Percentiles rank a stretch among this genome's conserved stretches.
These are phyloP conservation scores for Benitochromis conjunctus DNA, from an alignment of 2,113 vertebrate genomes.

Conservation along the genomic window DNA sequence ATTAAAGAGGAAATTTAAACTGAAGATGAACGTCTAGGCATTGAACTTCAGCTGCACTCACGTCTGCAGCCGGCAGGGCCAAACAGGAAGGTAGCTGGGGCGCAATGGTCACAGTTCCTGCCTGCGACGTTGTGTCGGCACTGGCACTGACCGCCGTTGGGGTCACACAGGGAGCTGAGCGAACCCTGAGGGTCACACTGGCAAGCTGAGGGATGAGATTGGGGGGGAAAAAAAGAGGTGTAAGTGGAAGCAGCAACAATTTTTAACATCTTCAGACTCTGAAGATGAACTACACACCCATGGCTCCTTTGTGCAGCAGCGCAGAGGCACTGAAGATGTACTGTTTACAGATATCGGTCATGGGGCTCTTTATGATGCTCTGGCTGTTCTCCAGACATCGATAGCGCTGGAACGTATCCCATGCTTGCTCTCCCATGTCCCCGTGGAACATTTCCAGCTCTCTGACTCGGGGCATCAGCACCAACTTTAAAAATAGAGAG, in stretches of 20 bases:
- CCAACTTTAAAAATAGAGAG: slow-evolving; percentile 71
- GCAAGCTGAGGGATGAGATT: slow-evolving; percentile 74
- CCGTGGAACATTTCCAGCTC: slow-evolving; percentile 90
- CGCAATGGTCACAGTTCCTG: slow-evolving; percentile 85
- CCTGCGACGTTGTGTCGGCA: slow-evolving; percentile 87
- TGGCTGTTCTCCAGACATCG: slow-evolving; percentile 93
- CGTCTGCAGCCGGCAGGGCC: slow-evolving; percentile 86
- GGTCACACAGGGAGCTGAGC: slow-evolving; percentile 83
- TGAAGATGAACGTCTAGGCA: accelerated
- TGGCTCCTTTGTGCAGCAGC: slow-evolving; percentile 84
- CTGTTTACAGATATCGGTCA: slow-evolving; percentile 89
- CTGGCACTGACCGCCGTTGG: slow-evolving; percentile 87
- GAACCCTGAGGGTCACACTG: slow-evolving; percentile 92
- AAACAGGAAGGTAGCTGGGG: slow-evolving; percentile 85
- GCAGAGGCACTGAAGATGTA: slow-evolving; percentile 95
- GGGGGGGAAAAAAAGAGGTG: not conserved
- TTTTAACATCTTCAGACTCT: not conserved
- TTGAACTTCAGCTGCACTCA: slow-evolving; percentile 56
- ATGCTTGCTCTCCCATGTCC: slow-evolving; percentile 77
- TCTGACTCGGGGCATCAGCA: slow-evolving; percentile 89
- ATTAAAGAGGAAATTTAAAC: not conserved
- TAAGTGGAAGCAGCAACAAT: not conserved
- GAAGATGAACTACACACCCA: slow-evolving; percentile 69
- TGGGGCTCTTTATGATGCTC: slow-evolving; percentile 89
- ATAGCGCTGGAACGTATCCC: slow-evolving; percentile 96